Base-by-base conservation (phyloP, 2,888 invertebrate species). In the Ochropleura leucogaster region DNA sequence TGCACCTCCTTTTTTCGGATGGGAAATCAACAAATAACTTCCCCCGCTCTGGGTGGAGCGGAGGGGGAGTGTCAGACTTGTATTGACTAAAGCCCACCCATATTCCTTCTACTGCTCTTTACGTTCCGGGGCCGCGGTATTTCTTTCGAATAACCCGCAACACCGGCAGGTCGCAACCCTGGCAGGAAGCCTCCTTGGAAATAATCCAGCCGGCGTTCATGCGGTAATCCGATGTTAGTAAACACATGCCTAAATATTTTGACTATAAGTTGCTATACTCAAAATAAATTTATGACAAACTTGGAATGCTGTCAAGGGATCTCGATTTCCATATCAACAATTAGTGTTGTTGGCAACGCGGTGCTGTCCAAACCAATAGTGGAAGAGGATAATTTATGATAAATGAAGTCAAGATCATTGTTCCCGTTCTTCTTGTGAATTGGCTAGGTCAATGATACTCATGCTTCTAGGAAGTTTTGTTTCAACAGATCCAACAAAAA, bases 251-350 rank as follows among this genome's bases (percentile, higher is more conserved):
- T 64, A 46, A 72, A 77, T 67, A 72, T 69, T 77, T 59, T 63
- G 44, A 63, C 4, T 12, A 82, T 68, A 78, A 82, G 6, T 67
- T 46, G 55, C 57, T 55, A 46, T 63, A 46, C 44, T 71, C 20
- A 49, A 69, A 79, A 73, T 73, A 80, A 72, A 59, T 70, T 55
- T 55, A 55, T 63, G 62, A 68, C 46, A 67, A 72, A 79, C 76
- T 83, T 85, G 81, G 81, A 79, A 63, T 60, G 70, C 57, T 81
- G 68, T 83, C 83, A 83, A 83, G 72, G 85, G 79, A 71, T 79
- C 65, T 76, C 68, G 69, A 73, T 67, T 74, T 71, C 59, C 62
- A 77, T 78, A 57, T 40, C 75, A 68, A 63, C 68, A 78, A 81
- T 85, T 76, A 83, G 47, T 63, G 46, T 57, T 51, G 75, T 82